Base-by-base conservation (phyloP, 2,113 vertebrate species). In the Xyliphius kryptos region DNA sequence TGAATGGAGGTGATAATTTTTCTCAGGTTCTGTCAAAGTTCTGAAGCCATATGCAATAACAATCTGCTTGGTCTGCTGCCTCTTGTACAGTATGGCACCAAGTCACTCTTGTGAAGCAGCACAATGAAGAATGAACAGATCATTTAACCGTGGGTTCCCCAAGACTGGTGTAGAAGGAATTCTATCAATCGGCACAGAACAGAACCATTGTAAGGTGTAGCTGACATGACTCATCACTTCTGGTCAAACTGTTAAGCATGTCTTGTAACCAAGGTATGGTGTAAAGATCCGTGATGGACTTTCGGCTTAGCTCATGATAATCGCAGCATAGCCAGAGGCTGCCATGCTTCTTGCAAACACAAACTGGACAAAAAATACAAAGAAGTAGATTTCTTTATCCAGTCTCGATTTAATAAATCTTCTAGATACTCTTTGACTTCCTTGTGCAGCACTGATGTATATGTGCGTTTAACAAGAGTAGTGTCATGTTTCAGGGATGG, bases 21-120 rank as follows among this genome's bases (percentile, higher is more conserved):
- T 26, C 22, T 26, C 22, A 26, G 22, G 22, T 26, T 26, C 22
- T 26, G 22, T 26, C 14, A 47, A 21, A 9, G 14, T 59, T 22
- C 41, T 10, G 13, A 26, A 66, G 8, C 69, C 60, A 41, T 67
- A 56, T 1, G 54, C 60, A 1, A 58, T 63, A 10, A 56, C 48
- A 44, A 20, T 11, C 40, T 61, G 54, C 17, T 47, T 14, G 46
- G 36, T 36, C 44, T 26, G 8, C 17, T 46, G 41, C 47, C 61
- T 6, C 49, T 58, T 50, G 6, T 47, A 55, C 6, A 55, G 2
- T 5, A 15, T 8, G 1, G 62, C 22, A 16, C 10, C 22, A n/a
- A 64, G 8, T 0, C 51, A 20, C n/a, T 44, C n/a, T 19, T 55
- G 19, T 12, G 19, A 43, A 1, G 49, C 20, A 1, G 52, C 61